Evolutionary conservation across 2,888 invertebrate genomes (phyloP).

Genomic region (Siphonodentalium dalli): DNA sequence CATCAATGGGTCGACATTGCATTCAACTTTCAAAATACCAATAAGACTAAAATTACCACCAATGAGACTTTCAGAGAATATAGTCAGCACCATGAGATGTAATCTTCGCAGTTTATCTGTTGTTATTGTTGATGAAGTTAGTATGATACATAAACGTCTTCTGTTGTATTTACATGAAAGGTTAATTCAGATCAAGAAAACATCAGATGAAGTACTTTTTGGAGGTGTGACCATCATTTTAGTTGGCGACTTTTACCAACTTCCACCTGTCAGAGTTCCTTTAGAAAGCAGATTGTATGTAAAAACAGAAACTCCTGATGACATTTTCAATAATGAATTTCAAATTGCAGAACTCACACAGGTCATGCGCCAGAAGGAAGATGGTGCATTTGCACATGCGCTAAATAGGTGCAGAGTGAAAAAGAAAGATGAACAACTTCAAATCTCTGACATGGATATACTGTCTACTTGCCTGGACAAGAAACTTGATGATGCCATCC

Average conservation of each 20-base stretch:
- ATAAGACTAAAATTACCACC: conserved; percentile 1
- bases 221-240: conserved; percentile 4
- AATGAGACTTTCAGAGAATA: neutral
- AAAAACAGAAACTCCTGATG: neutral
- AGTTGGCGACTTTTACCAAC: conserved; percentile 16
- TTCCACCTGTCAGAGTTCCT: conserved; percentile 12
- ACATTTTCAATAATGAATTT: conserved; percentile 8
- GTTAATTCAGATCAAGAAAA: conserved; percentile 12
- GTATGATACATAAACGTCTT: conserved; percentile 3
- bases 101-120: conserved; percentile 6
- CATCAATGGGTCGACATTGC: neutral
- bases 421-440: neutral
- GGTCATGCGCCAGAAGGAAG: conserved; percentile 4
- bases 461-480: neutral
- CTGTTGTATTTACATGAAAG: conserved; percentile 9
- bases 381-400: conserved; percentile 5
- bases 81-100: conserved; percentile 1
- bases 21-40: neutral
- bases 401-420: conserved; percentile 4
- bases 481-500: neutral
- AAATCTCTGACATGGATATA: neutral
- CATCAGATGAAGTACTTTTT: conserved; percentile 1
- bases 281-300: neutral
- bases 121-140: conserved; percentile 17
- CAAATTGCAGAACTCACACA: conserved; percentile 2